A percentile compares a stretch with the other conserved stretches of the same genome.
Evolutionary conservation across 2,797 vertebrate species (phyloP).

Genomic region (Hozukius guyotensis): DNA sequence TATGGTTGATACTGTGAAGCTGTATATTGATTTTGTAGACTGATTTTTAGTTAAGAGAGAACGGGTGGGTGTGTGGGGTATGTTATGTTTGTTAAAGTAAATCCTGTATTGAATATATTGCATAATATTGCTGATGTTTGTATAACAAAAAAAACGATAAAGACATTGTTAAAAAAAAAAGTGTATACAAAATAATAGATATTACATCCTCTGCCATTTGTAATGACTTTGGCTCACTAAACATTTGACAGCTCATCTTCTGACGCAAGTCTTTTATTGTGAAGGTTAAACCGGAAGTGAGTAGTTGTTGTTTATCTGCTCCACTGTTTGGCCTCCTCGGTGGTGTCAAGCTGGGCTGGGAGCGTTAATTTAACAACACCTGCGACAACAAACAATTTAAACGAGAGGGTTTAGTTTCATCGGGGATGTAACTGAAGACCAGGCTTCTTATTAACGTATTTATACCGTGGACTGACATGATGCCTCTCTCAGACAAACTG

Average conservation of each 20-base stretch:
- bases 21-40: too few relatives aligned
- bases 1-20: too few relatives aligned
- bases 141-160: too few relatives aligned
- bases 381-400: not conserved
- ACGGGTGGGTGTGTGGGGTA: too few relatives aligned
- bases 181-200: not conserved
- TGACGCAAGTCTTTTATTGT: constrained; percentile 37
- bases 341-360: constrained; percentile 13
- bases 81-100: too few relatives aligned
- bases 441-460: not conserved
- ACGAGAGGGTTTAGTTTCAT: not conserved
- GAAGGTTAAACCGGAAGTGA: constrained; percentile 9
- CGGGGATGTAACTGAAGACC: not conserved
- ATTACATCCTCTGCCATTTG: not conserved
- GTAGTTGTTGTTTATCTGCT: not conserved
- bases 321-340: constrained; percentile 30
- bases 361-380: constrained; percentile 27
- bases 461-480: not conserved
- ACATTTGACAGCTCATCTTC: not conserved
- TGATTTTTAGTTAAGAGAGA: too few relatives aligned
- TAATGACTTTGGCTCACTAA: not conserved
- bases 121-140: too few relatives aligned
- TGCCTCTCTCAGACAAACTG: constrained; percentile 18
- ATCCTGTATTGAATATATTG: too few relatives aligned
- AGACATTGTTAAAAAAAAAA: too few relatives aligned